These are phyloP conservation scores for Myopa tessellatipennis DNA, from an alignment of 2,888 invertebrate species.

Conservation along the genomic window DNA sequence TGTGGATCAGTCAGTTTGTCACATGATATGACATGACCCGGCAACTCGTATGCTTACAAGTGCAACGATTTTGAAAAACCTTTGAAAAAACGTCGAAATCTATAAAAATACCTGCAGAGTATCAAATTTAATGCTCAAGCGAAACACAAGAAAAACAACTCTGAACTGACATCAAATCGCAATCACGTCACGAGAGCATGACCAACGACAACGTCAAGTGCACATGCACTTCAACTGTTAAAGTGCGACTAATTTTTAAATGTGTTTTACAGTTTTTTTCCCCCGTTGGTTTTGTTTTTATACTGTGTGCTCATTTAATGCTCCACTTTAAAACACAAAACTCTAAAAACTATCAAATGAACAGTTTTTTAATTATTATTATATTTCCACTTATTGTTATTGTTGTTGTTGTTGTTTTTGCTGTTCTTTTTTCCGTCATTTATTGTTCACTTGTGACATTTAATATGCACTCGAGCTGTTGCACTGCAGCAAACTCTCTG, in stretches of 20 bases:
- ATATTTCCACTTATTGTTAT: neutral
- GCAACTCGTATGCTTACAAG: neutral
- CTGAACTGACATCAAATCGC: no score
- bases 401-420: neutral
- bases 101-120: no score
- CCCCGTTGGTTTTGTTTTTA: neutral
- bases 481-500: neutral
- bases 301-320: neutral
- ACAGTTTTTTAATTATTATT: neutral
- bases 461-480: neutral
- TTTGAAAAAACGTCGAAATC: neutral
- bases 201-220: constrained; percentile 4
- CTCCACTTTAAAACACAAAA: neutral
- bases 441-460: neutral
- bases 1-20: no score
- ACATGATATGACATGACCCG: no score
- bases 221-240: neutral
- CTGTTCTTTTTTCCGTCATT: no score
- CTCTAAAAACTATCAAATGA: neutral
- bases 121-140: no score
- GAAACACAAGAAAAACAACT: no score
- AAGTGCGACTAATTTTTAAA: constrained; percentile 17
- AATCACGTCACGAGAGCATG: neutral
- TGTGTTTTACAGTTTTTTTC: neutral
- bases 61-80: neutral